These are phyloP conservation scores for Lutraria lutraria DNA, from an alignment of 2,888 invertebrate genomes.

Conservation along the genomic window DNA sequence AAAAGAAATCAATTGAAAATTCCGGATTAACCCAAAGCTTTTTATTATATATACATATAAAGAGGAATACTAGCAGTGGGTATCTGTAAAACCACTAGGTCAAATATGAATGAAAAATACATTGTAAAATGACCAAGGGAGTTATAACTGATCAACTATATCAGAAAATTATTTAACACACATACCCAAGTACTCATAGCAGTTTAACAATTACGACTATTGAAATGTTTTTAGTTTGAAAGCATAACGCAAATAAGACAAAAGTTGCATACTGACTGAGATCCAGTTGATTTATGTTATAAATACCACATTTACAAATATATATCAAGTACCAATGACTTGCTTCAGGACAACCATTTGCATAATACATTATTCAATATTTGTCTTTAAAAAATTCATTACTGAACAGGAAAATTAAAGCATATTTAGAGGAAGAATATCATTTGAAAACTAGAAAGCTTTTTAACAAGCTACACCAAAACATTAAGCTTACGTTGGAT, in stretches of 20 bases:
- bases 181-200: neutral
- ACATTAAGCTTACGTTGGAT: too few relatives aligned
- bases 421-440: neutral
- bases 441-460: too few relatives aligned
- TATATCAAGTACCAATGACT: neutral
- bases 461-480: too few relatives aligned
- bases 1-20: too few relatives aligned
- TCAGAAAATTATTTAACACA: too few relatives aligned
- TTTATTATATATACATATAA: too few relatives aligned
- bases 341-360: neutral
- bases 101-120: too few relatives aligned
- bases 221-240: neutral
- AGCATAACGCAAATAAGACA: neutral
- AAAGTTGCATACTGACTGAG: constrained; percentile 26
- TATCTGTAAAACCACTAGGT: too few relatives aligned
- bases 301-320: neutral
- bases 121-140: too few relatives aligned
- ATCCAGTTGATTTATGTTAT: neutral
- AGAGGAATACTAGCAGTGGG: too few relatives aligned
- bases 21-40: too few relatives aligned
- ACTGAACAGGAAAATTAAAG: neutral
- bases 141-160: too few relatives aligned
- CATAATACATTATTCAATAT: neutral
- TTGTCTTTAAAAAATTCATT: neutral
- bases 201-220: neutral